These are phyloP conservation scores for Hybognathus amarus DNA, from an alignment of 2,797 vertebrate species.

Conservation along the genomic window DNA sequence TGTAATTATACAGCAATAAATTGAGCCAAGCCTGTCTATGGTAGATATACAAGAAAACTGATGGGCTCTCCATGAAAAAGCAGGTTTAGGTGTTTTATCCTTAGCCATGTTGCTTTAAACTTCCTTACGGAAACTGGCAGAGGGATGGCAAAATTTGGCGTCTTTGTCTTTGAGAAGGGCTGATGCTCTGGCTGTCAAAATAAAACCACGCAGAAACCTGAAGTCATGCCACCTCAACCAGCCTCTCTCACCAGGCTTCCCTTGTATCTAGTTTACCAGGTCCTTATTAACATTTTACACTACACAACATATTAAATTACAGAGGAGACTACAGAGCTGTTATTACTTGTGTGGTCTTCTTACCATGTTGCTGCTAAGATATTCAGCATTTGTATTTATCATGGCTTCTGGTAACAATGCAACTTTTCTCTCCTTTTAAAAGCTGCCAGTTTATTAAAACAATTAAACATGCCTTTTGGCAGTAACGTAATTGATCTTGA, in stretches of 20 bases:
- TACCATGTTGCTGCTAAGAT: background rate
- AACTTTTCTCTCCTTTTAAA: background rate
- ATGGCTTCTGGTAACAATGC: background rate
- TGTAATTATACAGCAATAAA: slow-evolving; percentile 59
- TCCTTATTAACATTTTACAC: slow-evolving; percentile 16
- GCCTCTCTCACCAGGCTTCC: background rate
- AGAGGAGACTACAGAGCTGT: slow-evolving; percentile 9
- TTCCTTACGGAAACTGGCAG: background rate
- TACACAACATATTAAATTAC: slow-evolving; percentile 2
- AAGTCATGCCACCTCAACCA: slow-evolving; percentile 6
- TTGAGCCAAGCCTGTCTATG: slow-evolving; percentile 49
- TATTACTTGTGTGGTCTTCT: background rate
- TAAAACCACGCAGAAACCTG: slow-evolving; percentile 18
- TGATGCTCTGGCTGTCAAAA: slow-evolving; percentile 42
- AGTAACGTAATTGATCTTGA: background rate
- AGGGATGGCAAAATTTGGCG: slow-evolving; percentile 5
- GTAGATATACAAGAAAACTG: background rate
- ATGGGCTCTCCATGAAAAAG: background rate
- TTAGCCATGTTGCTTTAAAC: slow-evolving; percentile 6
- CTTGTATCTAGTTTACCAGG: slow-evolving; percentile 12
- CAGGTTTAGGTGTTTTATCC: background rate
- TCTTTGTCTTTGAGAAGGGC: slow-evolving; percentile 15
- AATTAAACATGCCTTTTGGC: background rate
- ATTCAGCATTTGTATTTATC: slow-evolving; percentile 11
- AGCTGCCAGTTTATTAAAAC: slow-evolving; percentile 18